These are phyloP conservation scores for Caradrina clavipalpis DNA, from an alignment of 2,888 invertebrate species.

Conservation along the genomic window DNA sequence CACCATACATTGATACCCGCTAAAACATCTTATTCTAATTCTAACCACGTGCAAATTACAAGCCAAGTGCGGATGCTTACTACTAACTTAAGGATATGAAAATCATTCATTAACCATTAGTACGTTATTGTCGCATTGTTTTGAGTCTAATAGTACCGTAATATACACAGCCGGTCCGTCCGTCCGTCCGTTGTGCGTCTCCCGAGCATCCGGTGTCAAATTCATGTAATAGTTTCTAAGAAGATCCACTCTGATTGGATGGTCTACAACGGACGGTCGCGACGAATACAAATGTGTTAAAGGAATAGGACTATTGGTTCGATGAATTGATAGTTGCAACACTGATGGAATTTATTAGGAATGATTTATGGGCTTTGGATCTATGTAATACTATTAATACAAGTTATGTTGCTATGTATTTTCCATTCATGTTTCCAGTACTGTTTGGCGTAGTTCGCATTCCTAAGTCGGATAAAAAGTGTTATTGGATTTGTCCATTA, in stretches of 20 bases:
- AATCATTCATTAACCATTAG: constrained; percentile 61
- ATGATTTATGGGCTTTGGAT: constrained; percentile 34
- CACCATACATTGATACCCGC: constrained; percentile 15
- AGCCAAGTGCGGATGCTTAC: constrained; percentile 55
- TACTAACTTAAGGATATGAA: constrained; percentile 63
- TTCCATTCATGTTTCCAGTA: too few species aligned
- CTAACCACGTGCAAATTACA: constrained; percentile 47
- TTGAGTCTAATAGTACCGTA: constrained; percentile 69
- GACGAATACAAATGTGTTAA: constrained; percentile 40
- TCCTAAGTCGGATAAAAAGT: too few species aligned
- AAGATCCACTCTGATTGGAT: constrained; percentile 68
- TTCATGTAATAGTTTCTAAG: constrained; percentile 76
- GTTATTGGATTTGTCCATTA: too few species aligned
- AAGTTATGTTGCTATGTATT: not conserved
- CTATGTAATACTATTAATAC: constrained; percentile 1
- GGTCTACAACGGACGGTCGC: constrained; percentile 53
- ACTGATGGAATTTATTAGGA: constrained; percentile 33
- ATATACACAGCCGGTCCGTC: constrained; percentile 65
- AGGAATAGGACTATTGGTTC: constrained; percentile 34
- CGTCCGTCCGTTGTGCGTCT: constrained; percentile 66
- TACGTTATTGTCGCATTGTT: constrained; percentile 78
- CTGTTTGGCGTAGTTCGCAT: too few species aligned
- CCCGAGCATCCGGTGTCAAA: constrained; percentile 80
- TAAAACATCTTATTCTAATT: constrained; percentile 39
- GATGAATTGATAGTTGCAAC: constrained; percentile 36